Base-by-base conservation (phyloP, 2,888 invertebrate species). In the Dugesia japonica region DNA sequence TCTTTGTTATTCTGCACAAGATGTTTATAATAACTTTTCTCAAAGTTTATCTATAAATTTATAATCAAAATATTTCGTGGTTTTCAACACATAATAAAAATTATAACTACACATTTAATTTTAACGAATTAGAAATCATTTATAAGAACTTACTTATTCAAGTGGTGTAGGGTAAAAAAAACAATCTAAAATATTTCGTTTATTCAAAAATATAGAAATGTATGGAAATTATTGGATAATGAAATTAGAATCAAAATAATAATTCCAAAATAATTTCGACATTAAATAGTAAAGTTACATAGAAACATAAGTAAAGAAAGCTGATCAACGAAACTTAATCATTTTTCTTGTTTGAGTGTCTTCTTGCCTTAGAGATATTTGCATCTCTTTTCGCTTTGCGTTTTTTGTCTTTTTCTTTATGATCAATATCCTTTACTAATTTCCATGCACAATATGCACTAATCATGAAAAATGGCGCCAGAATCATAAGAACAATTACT, bases 371-470 rank as follows among this genome's bases (percentile, higher is more conserved):
- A 17, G 78, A 28, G 56, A 86, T 83, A 78, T 85, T 86, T 4
- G 83, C 82, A 78, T 86, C 85, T 79, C 84, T 81, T 79, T 83
- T 85, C 0, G 84, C 82, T 79, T 84, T 83, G 75, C 82, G 82
- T 77, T 84, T 85, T 80, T 85, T 85, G 42, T 86, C 85, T 79
- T 86, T 86, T 78, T 87, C 86, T 79, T 87, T 85, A 28, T 84
- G 83, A 79, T 87, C 86, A 78, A 87, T 84, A 77, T 86, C 85
- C 80, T 86, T 86, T 0, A 87, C 86, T 56, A 87, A 81, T 79
- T 86, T 85, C 86, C 86, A 87, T 0, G 87, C 86, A 23, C 87
- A 81, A 72, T 86, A 81, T 31, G 87, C 86, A 81, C 87, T 87
- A 28, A 86, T 83, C 72, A 86, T 81, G 79, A 87, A 86, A 75